Evolutionary conservation across 2,797 vertebrate species (phyloP), one percentile per base, ranked within the genome.

Genomic region (Oceanodroma leucorhoa): DNA sequence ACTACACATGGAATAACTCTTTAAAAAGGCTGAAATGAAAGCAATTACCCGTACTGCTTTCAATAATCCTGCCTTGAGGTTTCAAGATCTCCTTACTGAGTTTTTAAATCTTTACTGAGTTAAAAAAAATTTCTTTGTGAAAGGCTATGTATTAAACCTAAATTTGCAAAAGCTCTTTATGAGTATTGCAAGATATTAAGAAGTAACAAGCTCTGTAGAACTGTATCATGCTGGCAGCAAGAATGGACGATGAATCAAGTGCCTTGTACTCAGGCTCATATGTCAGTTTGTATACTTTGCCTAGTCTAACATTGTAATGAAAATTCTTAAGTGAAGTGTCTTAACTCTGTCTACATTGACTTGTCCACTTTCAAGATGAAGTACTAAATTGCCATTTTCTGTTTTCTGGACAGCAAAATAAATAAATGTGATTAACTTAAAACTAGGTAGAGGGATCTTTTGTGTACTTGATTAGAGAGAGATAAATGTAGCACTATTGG

Each of bases 231-330:
- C 55, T 91, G 88, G 75, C 75, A 77, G 2, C 10, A 27, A 53
- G 58, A 81, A 53, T 14, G 32, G 50, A 32, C 3, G 2, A 43
- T 86, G 67, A 89, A 83, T 95, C 76, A 90, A 51, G 22, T n/a
- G 40, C 51, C 38, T 62, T 65, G 38, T 87, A 45, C 43, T 86
- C 40, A 38, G 46, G 50, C 65, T 93, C 1, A 1, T n/a, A 5
- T 81, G 80, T 90, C 83, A 78, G 57, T 92, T 90, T 93, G 88
- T 93, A 27, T 95, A 78, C 83, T 94, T 78, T 69, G 45, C 19
- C 29, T 84, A 24, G 29, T 60, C 46, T 54, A 84, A 84, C 27
- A 60, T 45, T 58, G 88, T 65, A 89, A 84, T 79, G 77, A 67
- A 86, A 89, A 60, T 78, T 75, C 80, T 89, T 40, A n/a, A 69